Conservation (phyloP, 2,888 invertebrate genomes). For the Timandra comae region DNA sequence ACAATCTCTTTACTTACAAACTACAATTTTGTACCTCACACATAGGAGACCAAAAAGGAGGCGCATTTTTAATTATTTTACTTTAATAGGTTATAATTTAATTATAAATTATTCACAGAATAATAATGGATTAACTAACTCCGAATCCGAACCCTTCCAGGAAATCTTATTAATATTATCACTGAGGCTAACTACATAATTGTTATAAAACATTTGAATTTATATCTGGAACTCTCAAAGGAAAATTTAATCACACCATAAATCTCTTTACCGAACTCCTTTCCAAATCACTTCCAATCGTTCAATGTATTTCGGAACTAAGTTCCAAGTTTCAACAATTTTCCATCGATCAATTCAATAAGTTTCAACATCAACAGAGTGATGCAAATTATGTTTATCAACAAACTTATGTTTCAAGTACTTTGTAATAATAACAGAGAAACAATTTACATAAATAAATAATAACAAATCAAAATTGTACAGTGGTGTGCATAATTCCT, state of each 20-base stretch:
- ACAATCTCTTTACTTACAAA: too few relatives aligned
- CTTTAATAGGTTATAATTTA: too few relatives aligned
- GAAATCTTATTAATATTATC: too few relatives aligned
- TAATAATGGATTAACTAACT: too few relatives aligned
- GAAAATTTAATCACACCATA: neutral
- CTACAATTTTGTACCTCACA: too few relatives aligned
- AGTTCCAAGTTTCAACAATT: neutral
- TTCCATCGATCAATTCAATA: conserved; percentile 2
- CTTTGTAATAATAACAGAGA: conserved; percentile 19
- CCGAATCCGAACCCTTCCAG: too few relatives aligned
- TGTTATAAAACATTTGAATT: too few relatives aligned
- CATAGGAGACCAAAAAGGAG: too few relatives aligned
- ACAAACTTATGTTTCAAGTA: conserved; percentile 19
- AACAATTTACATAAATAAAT: conserved; percentile 24
- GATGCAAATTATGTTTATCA: conserved; percentile 22
- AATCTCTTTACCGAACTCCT: neutral
- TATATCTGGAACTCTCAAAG: neutral
- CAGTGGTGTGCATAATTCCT: conserved; percentile 27
- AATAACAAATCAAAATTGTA: conserved; percentile 24
- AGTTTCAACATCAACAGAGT: conserved; percentile 10
- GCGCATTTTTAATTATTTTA: too few relatives aligned
- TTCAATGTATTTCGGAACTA: neutral
- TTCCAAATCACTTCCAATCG: too few relatives aligned
- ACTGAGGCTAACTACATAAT: too few relatives aligned
- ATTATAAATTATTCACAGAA: too few relatives aligned